These are phyloP conservation scores for Phaenicophaeus curvirostris DNA, from an alignment of 2,797 vertebrate species.

Conservation along the genomic window DNA sequence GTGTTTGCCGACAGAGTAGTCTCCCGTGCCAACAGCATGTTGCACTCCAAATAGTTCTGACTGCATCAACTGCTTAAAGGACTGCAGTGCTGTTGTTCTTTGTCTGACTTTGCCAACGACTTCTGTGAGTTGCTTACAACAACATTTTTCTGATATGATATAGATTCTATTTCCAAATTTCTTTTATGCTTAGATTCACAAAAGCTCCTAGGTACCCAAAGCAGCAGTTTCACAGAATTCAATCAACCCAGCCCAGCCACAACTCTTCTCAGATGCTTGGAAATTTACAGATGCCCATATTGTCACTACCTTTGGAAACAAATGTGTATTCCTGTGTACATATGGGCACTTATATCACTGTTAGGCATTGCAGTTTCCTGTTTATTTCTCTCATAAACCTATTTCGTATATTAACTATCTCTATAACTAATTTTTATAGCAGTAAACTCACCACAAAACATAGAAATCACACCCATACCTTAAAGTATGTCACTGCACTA, in stretches of 20 bases:
- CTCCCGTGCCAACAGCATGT: background rate
- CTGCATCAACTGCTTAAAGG: background rate
- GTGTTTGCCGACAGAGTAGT: background rate
- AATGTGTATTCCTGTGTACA: background rate
- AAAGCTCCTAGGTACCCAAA: background rate
- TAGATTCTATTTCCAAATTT: background rate
- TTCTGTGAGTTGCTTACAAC: background rate
- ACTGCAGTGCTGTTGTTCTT: background rate
- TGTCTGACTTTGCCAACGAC: background rate
- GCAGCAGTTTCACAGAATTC: background rate
- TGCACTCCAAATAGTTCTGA: background rate
- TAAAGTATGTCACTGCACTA: background rate
- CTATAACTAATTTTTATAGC: background rate
- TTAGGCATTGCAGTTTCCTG: background rate
- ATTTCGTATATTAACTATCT: background rate
- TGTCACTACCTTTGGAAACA: background rate
- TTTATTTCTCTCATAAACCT: background rate
- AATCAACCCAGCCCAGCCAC: background rate
- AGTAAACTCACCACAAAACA: background rate
- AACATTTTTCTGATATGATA: background rate
- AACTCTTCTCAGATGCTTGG: background rate
- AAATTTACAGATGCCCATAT: background rate
- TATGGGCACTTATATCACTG: background rate
- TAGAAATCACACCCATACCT: background rate
- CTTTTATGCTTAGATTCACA: background rate